Evolutionary conservation across 2,797 vertebrate genomes (phyloP), one percentile per base, ranked within the genome.

Genomic region (Rhincodon typus): DNA sequence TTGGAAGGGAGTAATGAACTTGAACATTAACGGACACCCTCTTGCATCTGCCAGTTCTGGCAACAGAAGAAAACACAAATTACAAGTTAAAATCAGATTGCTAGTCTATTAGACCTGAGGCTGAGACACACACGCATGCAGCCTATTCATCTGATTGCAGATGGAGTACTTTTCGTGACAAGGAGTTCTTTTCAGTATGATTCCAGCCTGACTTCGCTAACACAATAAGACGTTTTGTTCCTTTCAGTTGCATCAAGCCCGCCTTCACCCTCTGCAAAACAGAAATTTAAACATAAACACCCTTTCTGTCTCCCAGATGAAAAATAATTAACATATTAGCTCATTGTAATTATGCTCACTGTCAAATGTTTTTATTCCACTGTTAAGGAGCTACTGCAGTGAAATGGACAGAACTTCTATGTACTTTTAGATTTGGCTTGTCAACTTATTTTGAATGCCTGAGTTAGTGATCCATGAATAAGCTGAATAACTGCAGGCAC

Each of bases 61-160:
- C 94, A 95, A 95, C 94, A 95, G 94, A 95, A 95, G 94, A 95
- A 95, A 77, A 95, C 94, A 77, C 94, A 95, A 95, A 95, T 95
- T 95, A 95, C 94, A 95, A 95, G 94, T 95, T 95, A 95, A 95
- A 95, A 95, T 95, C 94, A 95, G 94, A 95, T 95, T 95, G 94
- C 70, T 70, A 95, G 94, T 95, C 94, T 95, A 95, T 95, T 95
- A 95, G 94, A 74, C 94, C 94, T 77, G 94, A 95, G 94, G 70
- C 94, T 66, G 94, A 95, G 94, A 53, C 94, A 95, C 70, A 95
- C 27, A 95, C 94, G 94, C 94, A 53, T 95, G 94, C 94, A 95
- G 94, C 69, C 94, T 95, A 95, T 95, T 95, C 94, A 95, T 95
- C 94, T 95, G 94, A 95, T 95, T 95, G 94, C 94, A 95, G 94